These are phyloP conservation scores for Xanthia togata DNA, from an alignment of 2,888 invertebrate genomes.

Conservation along the genomic window DNA sequence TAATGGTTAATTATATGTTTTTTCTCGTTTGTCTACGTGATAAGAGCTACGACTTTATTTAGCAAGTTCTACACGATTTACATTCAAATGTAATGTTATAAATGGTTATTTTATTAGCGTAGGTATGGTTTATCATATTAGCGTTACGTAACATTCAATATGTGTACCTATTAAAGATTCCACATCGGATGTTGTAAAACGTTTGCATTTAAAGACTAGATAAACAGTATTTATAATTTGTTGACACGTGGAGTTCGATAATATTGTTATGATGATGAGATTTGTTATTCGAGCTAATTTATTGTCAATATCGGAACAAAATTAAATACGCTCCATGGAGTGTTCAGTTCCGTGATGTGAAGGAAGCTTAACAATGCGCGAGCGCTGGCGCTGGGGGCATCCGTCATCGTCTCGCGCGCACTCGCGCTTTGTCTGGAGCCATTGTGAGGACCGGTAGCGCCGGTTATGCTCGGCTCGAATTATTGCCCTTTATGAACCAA, in stretches of 20 bases:
- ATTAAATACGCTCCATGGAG: conserved; percentile 21
- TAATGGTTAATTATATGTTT: conserved; percentile 30
- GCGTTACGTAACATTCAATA: conserved; percentile 7
- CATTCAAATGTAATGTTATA: conserved; percentile 32
- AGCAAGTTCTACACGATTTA: conserved; percentile 34
- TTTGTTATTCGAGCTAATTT: conserved; percentile 22
- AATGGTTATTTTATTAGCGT: conserved; percentile 21
- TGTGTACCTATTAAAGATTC: conserved; percentile 15
- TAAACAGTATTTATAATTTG: conserved; percentile 31
- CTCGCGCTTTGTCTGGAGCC: conserved; percentile 76
- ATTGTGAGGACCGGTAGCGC: conserved; percentile 85
- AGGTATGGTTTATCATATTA: not conserved
- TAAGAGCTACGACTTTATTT: conserved; percentile 44
- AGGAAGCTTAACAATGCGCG: conserved; percentile 66
- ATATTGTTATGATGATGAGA: conserved; percentile 8
- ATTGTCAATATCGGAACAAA: conserved; percentile 32
- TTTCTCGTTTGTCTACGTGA: conserved; percentile 31
- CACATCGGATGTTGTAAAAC: conserved; percentile 28
- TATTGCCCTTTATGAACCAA: conserved; percentile 79
- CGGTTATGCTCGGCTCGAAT: conserved; percentile 80
- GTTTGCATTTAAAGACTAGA: conserved; percentile 46
- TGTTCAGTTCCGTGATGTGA: conserved; percentile 56
- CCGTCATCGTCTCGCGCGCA: conserved; percentile 80
- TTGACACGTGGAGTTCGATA: conserved; percentile 28
- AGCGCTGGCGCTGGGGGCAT: conserved; percentile 68